Evolutionary conservation across 2,113 vertebrate species (phyloP), one percentile per base, ranked within the genome.

Genomic region (Xiphorhynchus elegans): DNA sequence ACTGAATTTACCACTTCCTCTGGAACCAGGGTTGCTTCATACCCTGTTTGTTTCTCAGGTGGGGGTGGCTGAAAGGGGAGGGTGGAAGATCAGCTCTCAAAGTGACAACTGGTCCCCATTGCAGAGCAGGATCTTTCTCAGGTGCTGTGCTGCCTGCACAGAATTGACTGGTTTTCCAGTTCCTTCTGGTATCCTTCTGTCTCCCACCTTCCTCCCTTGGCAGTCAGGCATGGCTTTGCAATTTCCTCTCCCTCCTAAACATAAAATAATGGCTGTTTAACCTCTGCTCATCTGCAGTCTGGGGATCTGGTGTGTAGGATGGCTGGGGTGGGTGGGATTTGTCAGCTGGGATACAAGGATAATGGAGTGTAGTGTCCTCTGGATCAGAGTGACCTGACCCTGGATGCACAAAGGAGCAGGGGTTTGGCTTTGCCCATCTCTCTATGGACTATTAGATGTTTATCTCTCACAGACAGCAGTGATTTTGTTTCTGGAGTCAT

Each of bases 1-100:
- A 89, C 90, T 89, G 84, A 75, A 89, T 62, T 94, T 76, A 94
- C 92, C 90, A 94, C 95, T 97, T 97, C 96, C 96, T 96, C 73
- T 92, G 80, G 40, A 96, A 33, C 70, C 25, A 7, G 60, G 33
- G 64, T 87, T 86, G 62, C 83, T 90, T 89, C 84, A 77, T 4
- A 29, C 23, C 0, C n/a, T 73, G 67, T 70, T 94, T 0, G 0
- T 49, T 56, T 68, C 74, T 91, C 82, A 52, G 50, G 80, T 90
- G 2, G 0, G 44, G 14, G 64, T 4, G 55, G 6, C 2, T 67
- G 73, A 40, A 39, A 49, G 67, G 40, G 60, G 44, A 28, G n/a
- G 56, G 62, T 39, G 69, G 17, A 15, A 29, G 52, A 18, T 46
- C 12, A 70, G 63, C 75, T 53, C 47, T 9, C 20, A 29, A n/a